phyloP scores from a whole-genome alignment of 2,797 vertebrate genomes.

The Aldrovandia affinis region DNA sequence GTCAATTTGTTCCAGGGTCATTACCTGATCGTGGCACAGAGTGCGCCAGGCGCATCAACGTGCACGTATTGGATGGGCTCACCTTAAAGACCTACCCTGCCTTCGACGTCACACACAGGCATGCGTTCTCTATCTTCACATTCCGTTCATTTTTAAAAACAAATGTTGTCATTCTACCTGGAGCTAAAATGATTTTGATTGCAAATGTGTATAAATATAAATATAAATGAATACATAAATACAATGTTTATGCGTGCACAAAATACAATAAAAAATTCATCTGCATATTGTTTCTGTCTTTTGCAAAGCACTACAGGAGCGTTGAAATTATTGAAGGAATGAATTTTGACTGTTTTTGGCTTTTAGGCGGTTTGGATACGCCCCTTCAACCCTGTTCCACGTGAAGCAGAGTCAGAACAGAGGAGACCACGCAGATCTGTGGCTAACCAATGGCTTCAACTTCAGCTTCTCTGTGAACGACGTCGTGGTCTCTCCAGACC shows the following conservation, averaged over 20 bases:
- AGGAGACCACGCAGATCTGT: constrained; percentile 82
- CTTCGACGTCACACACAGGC: constrained; percentile 78
- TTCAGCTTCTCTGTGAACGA: constrained; percentile 77
- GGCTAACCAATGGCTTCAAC: constrained; percentile 83
- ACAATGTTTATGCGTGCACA: no score
- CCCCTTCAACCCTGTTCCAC: constrained; percentile 77
- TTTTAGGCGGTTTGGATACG: constrained; percentile 54
- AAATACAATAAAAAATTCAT: neutral
- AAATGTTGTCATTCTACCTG: neutral
- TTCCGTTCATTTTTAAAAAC: neutral
- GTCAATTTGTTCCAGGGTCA: constrained; percentile 63
- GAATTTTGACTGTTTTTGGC: neutral
- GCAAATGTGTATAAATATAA: no score
- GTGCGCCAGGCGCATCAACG: constrained; percentile 67
- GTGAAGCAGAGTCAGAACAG: constrained; percentile 70
- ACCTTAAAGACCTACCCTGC: constrained; percentile 78
- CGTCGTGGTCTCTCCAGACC: constrained; percentile 78
- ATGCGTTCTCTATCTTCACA: constrained; percentile 12
- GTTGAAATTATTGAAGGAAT: neutral
- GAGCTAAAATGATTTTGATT: neutral
- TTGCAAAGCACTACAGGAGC: neutral
- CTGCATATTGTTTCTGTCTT: neutral
- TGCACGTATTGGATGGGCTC: constrained; percentile 65
- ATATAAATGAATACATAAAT: no score
- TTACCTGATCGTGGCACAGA: constrained; percentile 67